A percentile compares a stretch with the other conserved stretches of the same genome.
Conservation (phyloP, 2,888 invertebrate genomes). For the Drosophila anomalata region DNA sequence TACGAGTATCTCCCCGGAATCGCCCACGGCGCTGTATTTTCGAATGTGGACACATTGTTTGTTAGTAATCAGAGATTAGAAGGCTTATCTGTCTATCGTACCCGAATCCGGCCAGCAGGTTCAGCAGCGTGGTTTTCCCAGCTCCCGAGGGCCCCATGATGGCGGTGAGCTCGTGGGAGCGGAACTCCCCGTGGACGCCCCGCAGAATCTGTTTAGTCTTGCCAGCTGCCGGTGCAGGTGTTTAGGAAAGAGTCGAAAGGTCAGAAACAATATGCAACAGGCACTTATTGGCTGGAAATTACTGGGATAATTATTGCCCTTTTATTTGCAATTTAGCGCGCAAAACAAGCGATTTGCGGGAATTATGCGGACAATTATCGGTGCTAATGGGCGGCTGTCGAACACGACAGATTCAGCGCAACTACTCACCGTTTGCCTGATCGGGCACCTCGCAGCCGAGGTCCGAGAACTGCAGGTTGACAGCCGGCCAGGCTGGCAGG, state of each 20-base stretch:
- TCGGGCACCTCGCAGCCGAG: slow-evolving; percentile 92
- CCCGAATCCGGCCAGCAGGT: slow-evolving; percentile 96
- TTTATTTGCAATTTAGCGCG: slow-evolving; percentile 26
- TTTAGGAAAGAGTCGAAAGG: background rate
- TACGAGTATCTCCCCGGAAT: slow-evolving; percentile 90
- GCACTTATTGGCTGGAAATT: slow-evolving; percentile 9
- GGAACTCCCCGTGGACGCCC: slow-evolving; percentile 92
- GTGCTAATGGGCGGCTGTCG: slow-evolving; percentile 19
- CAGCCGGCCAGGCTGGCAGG: slow-evolving; percentile 88
- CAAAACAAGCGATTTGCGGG: slow-evolving; percentile 4
- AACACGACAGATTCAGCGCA: slow-evolving; percentile 22
- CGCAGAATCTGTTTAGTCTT: slow-evolving; percentile 89
- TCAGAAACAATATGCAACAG: background rate
- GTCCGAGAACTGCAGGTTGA: slow-evolving; percentile 93
- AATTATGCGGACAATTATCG: slow-evolving; percentile 16
- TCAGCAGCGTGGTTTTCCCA: slow-evolving; percentile 95
- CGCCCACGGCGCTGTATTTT: slow-evolving; percentile 86
- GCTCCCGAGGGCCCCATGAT: slow-evolving; percentile 97
- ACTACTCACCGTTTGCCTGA: slow-evolving; percentile 86
- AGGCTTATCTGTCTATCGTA: slow-evolving; percentile 83
- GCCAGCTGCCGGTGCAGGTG: slow-evolving; percentile 85
- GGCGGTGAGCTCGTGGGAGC: slow-evolving; percentile 93
- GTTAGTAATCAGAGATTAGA: background rate
- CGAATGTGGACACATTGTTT: background rate
- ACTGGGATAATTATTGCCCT: slow-evolving; percentile 25